Percentiles rank a stretch among this genome's conserved stretches.
phyloP scores from a whole-genome alignment of 2,113 vertebrate genomes.

The Haliaeetus leucogaster region DNA sequence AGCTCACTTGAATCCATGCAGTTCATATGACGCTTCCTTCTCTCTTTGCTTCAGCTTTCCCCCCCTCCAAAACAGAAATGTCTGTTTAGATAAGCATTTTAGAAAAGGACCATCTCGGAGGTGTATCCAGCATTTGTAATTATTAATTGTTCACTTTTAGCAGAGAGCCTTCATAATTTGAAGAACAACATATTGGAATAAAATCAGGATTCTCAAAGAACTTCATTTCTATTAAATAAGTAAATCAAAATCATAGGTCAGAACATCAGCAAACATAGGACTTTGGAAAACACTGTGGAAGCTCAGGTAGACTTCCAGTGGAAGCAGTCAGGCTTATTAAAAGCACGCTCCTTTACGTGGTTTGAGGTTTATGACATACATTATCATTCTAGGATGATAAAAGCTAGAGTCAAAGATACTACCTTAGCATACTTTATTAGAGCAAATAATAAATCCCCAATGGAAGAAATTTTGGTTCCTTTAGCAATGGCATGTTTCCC shows the following conservation, averaged over 20 bases:
- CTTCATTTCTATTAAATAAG: background rate
- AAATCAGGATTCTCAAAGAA: background rate
- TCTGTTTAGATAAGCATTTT: background rate
- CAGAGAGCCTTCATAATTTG: background rate
- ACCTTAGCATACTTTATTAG: background rate
- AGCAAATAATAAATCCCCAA: background rate
- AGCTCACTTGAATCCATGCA: background rate
- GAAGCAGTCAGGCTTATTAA: background rate
- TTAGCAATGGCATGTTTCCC: background rate
- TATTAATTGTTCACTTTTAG: background rate
- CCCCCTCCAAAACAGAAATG: background rate
- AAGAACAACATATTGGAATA: background rate
- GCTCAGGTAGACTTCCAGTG: background rate
- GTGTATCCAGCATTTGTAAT: background rate
- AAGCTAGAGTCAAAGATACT: background rate
- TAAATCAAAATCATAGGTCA: background rate
- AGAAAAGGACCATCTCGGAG: background rate
- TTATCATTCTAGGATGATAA: background rate
- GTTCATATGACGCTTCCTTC: background rate
- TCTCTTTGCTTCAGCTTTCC: background rate
- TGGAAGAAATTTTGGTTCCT: background rate
- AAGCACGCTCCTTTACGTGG: background rate
- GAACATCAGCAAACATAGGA: background rate
- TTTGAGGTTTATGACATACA: background rate
- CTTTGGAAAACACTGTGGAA: background rate